Evolutionary conservation across 1,140 invertebrate species (phyloP), one percentile per base, ranked within the genome.

Genomic region (Drosophila subpulchrella): DNA sequence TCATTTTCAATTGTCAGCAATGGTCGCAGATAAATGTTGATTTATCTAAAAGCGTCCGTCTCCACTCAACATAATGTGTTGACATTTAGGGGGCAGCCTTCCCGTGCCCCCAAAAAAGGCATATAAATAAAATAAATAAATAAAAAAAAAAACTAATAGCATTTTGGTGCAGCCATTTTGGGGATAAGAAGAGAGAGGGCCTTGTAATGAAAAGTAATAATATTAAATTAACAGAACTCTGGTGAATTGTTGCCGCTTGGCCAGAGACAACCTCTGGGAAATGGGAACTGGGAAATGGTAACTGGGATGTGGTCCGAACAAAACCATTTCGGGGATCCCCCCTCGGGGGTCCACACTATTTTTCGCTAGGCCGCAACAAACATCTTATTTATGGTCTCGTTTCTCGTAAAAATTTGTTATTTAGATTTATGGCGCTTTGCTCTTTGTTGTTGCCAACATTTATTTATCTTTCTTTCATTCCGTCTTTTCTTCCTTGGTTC

Each of bases 351-450:
- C 59, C 71, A 76, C 73, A 67, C 71, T 76, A 67, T 76, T 75
- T 76, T 67, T 36, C 48, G 60, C 60, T 76, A 76, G 73, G 73
- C 73, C 72, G 60, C 73, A 30, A 76, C 72, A 76, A 88, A 88
- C 83, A 79, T 89, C 83, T 88, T 88, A 88, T 88, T 88, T 88
- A 88, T 88, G 83, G 83, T 89, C 80, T 85, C 83, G 83, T 80
- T 83, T 88, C 83, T 88, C 83, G 83, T 88, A 88, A 88, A 88
- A 88, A 88, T 88, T 88, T 88, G 83, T 88, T 88, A 88, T 88
- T 88, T 88, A 88, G 83, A 88, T 88, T 88, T 88, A 88, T 88
- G 80, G 84, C 76, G 84, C 61, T 88, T 88, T 83, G 83, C 84
- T 83, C 83, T 88, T 86, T 86, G 83, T 86, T 88, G 83, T 88